Evolutionary conservation across 2,888 invertebrate genomes (phyloP).

Genomic region (Pyrocoelia pectoralis): DNA sequence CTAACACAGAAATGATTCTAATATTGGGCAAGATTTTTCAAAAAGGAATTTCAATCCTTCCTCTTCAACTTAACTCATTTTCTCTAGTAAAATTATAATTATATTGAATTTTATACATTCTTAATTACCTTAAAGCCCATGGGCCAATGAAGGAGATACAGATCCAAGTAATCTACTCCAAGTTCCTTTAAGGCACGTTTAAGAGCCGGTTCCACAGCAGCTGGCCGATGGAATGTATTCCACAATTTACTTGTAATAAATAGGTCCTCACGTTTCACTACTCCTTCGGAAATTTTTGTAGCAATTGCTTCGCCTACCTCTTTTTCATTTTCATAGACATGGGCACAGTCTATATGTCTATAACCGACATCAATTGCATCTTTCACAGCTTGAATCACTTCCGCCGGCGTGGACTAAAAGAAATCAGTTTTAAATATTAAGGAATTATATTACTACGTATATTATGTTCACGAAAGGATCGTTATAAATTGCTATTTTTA

Average conservation of each 20-base stretch:
- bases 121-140: conserved; percentile 76
- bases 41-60: too few species aligned
- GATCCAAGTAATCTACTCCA: conserved; percentile 79
- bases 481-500: too few species aligned
- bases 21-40: too few species aligned
- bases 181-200: conserved; percentile 75
- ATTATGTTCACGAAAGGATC: too few species aligned
- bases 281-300: conserved; percentile 70
- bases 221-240: conserved; percentile 84
- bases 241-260: conserved; percentile 76
- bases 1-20: too few species aligned
- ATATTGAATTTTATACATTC: too few species aligned
- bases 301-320: conserved; percentile 74
- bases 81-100: too few species aligned
- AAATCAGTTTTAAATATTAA: not conserved
- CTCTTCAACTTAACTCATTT: too few species aligned
- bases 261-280: conserved; percentile 73
- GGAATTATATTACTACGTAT: too few species aligned
- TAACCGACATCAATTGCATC: conserved; percentile 81
- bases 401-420: conserved; percentile 69
- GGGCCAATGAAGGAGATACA: conserved; percentile 94
- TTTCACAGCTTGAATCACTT: conserved; percentile 71
- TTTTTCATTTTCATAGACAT: conserved; percentile 73
- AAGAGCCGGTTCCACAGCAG: conserved; percentile 76
- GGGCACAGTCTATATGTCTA: conserved; percentile 78